A percentile compares a stretch with the other conserved stretches of the same genome.
These are phyloP conservation scores for Oeneis ivallda DNA, from an alignment of 2,888 invertebrate species.

Conservation along the genomic window DNA sequence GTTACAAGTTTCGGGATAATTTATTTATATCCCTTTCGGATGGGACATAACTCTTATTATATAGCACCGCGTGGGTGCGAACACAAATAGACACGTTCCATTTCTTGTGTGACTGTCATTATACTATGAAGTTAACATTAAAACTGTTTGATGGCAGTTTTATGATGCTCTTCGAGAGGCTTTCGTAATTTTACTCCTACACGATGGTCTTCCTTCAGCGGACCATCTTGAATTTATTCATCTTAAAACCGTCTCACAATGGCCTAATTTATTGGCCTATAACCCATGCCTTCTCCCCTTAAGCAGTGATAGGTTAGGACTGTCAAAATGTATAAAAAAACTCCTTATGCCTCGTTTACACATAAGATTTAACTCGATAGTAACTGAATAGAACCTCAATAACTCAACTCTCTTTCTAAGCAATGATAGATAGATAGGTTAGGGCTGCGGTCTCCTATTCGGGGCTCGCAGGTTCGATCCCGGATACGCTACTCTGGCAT, in stretches of 20 bases:
- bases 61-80: constrained; percentile 30
- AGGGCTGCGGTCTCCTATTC: too few species aligned
- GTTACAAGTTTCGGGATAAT: constrained; percentile 6
- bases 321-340: too few species aligned
- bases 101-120: not conserved
- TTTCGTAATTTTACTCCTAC: not conserved
- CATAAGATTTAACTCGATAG: constrained; percentile 1
- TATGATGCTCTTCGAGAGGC: not conserved
- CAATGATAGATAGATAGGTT: too few species aligned
- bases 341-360: constrained; percentile 26
- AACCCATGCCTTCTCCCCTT: too few species aligned
- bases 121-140: constrained; percentile 1
- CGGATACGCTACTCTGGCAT: too few species aligned
- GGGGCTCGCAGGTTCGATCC: too few species aligned
- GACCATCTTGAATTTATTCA: too few species aligned
- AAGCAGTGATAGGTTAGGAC: too few species aligned
- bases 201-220: too few species aligned
- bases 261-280: too few species aligned
- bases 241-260: too few species aligned
- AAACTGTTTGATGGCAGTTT: constrained; percentile 9
- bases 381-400: not conserved
- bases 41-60: constrained; percentile 31
- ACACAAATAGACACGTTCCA: constrained; percentile 26
- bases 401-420: not conserved
- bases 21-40: constrained; percentile 9